Conservation (phyloP, 2,888 invertebrate genomes). For the Nudaria mundana region DNA sequence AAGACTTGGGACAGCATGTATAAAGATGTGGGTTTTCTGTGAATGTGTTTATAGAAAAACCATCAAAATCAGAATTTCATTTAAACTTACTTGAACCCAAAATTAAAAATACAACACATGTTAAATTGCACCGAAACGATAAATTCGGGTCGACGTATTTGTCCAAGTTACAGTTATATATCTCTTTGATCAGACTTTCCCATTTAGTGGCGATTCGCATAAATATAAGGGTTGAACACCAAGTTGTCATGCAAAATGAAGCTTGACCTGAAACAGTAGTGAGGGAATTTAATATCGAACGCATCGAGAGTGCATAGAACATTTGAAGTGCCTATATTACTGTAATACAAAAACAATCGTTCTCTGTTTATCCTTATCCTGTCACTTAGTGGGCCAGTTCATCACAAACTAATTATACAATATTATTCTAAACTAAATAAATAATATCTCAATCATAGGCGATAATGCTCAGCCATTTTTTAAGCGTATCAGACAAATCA, state of each 20-base stretch:
- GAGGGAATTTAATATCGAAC: too few species aligned
- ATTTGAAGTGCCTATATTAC: too few species aligned
- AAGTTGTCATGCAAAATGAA: constrained; percentile 36
- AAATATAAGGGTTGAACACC: constrained; percentile 38
- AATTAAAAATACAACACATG: constrained; percentile 29
- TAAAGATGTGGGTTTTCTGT: neutral
- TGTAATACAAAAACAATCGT: neutral
- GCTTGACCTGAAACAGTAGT: constrained; percentile 39
- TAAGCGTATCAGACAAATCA: too few species aligned
- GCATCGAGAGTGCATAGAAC: too few species aligned
- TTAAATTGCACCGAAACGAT: constrained; percentile 8
- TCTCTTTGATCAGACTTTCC: constrained; percentile 40
- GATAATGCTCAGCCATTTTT: too few species aligned
- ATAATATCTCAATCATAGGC: too few species aligned
- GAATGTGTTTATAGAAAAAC: neutral
- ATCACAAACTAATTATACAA: too few species aligned
- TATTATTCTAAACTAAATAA: too few species aligned
- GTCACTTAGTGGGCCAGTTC: too few species aligned
- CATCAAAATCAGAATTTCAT: neutral
- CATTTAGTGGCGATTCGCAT: constrained; percentile 46
- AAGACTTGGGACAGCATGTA: too few species aligned
- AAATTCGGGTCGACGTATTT: constrained; percentile 40
- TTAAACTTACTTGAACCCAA: constrained; percentile 40
- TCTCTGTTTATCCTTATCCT: neutral
- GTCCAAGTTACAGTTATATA: constrained; percentile 36